A percentile compares a stretch with the other conserved stretches of the same genome.
These are phyloP conservation scores for Urophycis tenuis DNA, from an alignment of 2,797 vertebrate genomes.

Conservation along the genomic window DNA sequence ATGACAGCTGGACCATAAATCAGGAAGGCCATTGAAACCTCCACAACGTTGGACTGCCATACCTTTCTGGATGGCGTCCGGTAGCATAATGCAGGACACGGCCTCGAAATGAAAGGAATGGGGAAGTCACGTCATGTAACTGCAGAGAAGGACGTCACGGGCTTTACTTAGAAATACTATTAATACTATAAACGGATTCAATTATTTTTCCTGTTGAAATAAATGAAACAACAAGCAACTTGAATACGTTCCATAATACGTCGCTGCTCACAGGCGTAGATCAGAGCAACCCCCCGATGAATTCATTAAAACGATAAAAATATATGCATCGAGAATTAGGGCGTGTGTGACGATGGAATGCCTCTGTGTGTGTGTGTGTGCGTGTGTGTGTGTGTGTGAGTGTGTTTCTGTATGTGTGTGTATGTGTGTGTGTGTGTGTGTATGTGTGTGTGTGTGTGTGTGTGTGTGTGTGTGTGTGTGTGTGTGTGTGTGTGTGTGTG, in stretches of 20 bases:
- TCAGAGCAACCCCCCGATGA: slow-evolving; percentile 16
- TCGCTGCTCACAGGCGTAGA: slow-evolving; percentile 27
- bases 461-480: background rate
- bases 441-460: background rate
- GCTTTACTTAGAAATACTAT: slow-evolving; percentile 51
- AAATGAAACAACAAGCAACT: slow-evolving; percentile 21
- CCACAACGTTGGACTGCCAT: too few relatives aligned
- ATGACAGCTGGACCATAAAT: slow-evolving; percentile 9
- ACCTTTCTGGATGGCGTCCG: background rate
- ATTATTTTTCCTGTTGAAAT: slow-evolving; percentile 47
- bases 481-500: too few relatives aligned
- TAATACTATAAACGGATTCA: slow-evolving; percentile 31
- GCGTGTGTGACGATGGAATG: too few relatives aligned
- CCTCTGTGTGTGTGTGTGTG: too few relatives aligned
- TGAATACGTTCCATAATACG: slow-evolving; percentile 16
- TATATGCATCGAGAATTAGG: background rate
- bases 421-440: background rate
- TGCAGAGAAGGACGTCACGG: slow-evolving; percentile 9
- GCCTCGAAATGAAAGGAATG: slow-evolving; percentile 20
- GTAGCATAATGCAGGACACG: background rate
- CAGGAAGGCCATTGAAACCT: background rate
- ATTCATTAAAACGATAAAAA: slow-evolving; percentile 9
- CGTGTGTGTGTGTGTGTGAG: background rate
- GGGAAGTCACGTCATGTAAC: slow-evolving; percentile 28
- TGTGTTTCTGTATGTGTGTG: background rate